Conservation (phyloP, 2,888 invertebrate genomes). For the Noctua janthina region DNA sequence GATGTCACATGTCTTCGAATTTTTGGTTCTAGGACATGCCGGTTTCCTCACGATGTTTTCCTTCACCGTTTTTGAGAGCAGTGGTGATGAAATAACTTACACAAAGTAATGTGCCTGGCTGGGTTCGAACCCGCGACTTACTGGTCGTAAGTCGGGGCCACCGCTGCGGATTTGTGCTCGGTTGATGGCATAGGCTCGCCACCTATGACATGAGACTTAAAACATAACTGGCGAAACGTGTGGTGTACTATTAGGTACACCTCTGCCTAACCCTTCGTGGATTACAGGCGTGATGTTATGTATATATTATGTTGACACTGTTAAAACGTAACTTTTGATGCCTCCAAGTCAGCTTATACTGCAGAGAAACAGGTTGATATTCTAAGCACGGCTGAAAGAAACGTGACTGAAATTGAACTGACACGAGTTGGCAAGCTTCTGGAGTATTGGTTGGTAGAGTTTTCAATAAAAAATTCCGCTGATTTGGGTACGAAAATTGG, state of each 20-base stretch:
- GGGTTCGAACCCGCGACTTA: too few relatives aligned
- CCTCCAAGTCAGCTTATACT: background rate
- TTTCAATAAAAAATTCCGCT: slow-evolving; percentile 6
- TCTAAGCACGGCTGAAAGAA: background rate
- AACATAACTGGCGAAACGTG: background rate
- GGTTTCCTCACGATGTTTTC: too few relatives aligned
- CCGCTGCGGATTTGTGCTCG: too few relatives aligned
- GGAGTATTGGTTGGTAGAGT: background rate
- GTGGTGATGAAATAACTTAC: too few relatives aligned
- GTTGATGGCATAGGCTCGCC: background rate
- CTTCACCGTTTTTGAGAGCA: too few relatives aligned
- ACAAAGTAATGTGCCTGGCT: too few relatives aligned
- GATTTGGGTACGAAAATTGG: background rate
- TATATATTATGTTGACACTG: background rate
- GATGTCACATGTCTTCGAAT: too few relatives aligned
- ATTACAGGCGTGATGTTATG: background rate
- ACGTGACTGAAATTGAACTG: slow-evolving; percentile 48
- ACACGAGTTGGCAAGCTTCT: background rate
- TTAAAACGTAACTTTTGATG: background rate
- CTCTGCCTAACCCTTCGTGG: accelerated
- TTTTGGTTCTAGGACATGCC: too few relatives aligned
- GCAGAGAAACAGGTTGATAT: background rate
- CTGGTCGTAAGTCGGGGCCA: background rate
- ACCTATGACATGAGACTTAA: background rate
- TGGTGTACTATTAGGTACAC: background rate